A percentile compares a stretch with the other conserved stretches of the same genome.
phyloP scores from a whole-genome alignment of 2,797 vertebrate genomes.

The Alfaro cultratus region DNA sequence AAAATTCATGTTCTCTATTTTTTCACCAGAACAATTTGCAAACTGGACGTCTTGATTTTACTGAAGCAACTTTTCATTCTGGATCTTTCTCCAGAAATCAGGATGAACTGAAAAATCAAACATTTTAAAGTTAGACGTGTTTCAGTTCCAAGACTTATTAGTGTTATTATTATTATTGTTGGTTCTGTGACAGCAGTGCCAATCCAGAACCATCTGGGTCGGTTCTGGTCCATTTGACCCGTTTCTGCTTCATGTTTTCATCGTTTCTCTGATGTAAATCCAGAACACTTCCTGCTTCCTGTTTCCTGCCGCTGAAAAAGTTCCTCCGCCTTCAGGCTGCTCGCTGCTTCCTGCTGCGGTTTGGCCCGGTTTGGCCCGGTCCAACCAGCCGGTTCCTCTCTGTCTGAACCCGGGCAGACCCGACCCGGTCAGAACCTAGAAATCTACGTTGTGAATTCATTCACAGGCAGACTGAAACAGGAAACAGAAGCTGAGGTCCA shows the following conservation, averaged over 20 bases:
- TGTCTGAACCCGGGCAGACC: neutral
- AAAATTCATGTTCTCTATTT: neutral
- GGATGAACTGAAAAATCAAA: neutral
- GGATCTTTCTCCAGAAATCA: neutral
- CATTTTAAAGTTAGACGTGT: neutral
- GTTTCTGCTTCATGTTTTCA: neutral
- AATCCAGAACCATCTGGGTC: neutral
- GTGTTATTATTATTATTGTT: no score
- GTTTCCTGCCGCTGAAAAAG: neutral
- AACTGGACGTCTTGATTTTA: neutral
- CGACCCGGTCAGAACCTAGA: neutral
- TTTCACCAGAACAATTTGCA: neutral
- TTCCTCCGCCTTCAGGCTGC: neutral
- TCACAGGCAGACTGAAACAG: neutral
- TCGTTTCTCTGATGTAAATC: neutral
- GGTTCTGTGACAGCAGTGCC: neutral
- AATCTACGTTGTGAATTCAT: neutral
- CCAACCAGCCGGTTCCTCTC: neutral
- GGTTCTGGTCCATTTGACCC: neutral
- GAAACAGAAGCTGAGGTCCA: neutral
- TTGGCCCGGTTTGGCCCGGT: no score
- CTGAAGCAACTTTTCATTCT: neutral
- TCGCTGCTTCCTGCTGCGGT: neutral
- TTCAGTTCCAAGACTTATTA: no score
- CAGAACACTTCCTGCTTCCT: neutral